Percentiles rank a stretch among this genome's conserved stretches.
phyloP scores from a whole-genome alignment of 2,113 vertebrate species.

The Climacteris rufus region DNA sequence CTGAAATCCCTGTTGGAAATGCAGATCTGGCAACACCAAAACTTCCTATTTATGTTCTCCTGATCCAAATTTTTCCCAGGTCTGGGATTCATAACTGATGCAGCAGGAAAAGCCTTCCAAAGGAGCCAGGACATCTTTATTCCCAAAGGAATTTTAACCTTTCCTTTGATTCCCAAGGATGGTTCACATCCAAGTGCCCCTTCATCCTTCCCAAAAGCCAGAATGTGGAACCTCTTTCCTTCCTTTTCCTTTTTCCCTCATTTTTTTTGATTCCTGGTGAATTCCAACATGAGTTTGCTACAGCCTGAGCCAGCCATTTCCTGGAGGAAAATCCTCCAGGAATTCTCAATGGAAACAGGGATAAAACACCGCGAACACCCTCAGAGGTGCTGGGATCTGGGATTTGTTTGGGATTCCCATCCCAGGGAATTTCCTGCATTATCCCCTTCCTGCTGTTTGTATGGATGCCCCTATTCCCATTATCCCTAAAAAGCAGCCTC shows the following conservation, averaged over 20 bases:
- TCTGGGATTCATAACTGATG: not conserved
- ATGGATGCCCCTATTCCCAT: not conserved
- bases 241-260: not conserved
- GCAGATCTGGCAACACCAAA: not conserved
- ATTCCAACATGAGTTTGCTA: accelerated
- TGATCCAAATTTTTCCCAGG: accelerated
- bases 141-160: not conserved
- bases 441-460: not conserved
- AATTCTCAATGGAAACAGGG: not conserved
- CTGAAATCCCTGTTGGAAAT: not conserved
- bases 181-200: too few species aligned
- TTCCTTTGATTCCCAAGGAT: not conserved
- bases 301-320: not conserved
- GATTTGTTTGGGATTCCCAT: not conserved
- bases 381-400: not conserved
- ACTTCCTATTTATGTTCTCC: not conserved
- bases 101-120: not conserved
- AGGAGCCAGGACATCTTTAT: accelerated
- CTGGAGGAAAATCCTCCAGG: not conserved
- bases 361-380: not conserved
- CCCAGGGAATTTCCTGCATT: not conserved
- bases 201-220: not conserved
- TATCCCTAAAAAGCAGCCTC: not conserved
- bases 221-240: not conserved
- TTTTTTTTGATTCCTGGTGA: not conserved